Evolutionary conservation across 92 coral and sea anemone genomes (phyloP), one percentile per base, ranked within the genome.

Genomic region (Parazoanthus darwini): DNA sequence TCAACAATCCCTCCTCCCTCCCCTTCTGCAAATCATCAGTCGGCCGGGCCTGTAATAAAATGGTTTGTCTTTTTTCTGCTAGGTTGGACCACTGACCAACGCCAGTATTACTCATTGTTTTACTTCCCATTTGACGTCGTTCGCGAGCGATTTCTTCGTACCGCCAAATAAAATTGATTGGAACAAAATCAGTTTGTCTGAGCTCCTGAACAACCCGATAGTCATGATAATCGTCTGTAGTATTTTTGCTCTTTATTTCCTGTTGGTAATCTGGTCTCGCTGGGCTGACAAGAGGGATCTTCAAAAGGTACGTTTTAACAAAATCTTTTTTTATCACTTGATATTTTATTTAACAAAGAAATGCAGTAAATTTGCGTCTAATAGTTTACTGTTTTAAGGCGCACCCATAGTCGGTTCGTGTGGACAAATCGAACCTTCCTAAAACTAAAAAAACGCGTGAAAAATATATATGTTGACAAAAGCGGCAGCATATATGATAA

Each of bases 111-210:
- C 98, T 22, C 98, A 96, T 43, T 96, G 99, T 79, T 82, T 85
- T 15, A 84, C 91, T 13, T 88, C 90, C 15, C 99, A 96, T 87
- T 65, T 96, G 74, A 96, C 99, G 78, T 96, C 99, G 6, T 96
- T 96, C 44, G 98, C 97, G 4, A 88, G 97, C 13, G 99, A 96
- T 86, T 93, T 96, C 91, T 92, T 96, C 44, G 99, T 96, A 2
- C 95, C 99, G 3, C 99, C 99, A 20, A 96, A 96, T 89, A 96
- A 90, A 29, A 96, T 96, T 86, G 99, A 96, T 85, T 96, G 96
- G 96, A 89, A 89, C 73, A 96, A 94, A 43, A 90, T 96, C 22
- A 93, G 92, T 85, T 73, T 95, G 38, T 96, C 91, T 56, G 98
- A 96, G 86, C 97, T 96, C 72, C 51, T 95, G 58, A 96, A 94